A percentile compares a stretch with the other conserved stretches of the same genome.
Conservation (phyloP, 2,797 vertebrate genomes). For the Limnodromus scolopaceus region DNA sequence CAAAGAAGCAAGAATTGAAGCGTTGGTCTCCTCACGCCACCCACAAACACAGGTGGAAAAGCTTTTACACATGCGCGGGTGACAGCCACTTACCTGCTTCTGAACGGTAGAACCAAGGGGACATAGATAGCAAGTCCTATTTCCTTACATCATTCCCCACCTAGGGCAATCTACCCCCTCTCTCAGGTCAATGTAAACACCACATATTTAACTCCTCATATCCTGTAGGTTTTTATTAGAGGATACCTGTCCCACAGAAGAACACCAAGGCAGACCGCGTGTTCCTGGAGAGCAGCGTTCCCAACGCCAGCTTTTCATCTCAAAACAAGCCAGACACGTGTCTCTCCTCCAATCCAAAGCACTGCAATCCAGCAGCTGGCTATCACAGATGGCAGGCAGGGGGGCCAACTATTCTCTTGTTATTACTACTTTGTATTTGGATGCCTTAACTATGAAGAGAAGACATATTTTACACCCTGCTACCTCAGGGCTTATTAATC, state of each 20-base stretch:
- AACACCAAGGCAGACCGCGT: accelerated
- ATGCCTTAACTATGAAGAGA: not conserved
- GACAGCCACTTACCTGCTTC: not conserved
- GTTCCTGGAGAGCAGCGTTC: not conserved
- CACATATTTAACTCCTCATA: accelerated
- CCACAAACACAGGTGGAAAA: accelerated
- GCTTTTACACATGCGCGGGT: accelerated
- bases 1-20: accelerated
- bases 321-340: not conserved
- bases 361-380: constrained; percentile 21
- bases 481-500: constrained; percentile 16
- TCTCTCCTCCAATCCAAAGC: not conserved
- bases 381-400: constrained; percentile 17
- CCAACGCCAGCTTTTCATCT: not conserved
- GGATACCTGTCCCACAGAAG: not conserved
- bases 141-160: not conserved
- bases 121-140: accelerated
- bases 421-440: not conserved
- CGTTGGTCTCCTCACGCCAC: accelerated
- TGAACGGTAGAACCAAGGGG: not conserved
- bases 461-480: not conserved
- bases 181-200: not conserved
- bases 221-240: not conserved
- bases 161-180: accelerated
- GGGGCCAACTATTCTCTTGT: not conserved